Evolutionary conservation across 2,888 invertebrate species (phyloP), one percentile per base, ranked within the genome.

Genomic region (Melanostoma mellinum): DNA sequence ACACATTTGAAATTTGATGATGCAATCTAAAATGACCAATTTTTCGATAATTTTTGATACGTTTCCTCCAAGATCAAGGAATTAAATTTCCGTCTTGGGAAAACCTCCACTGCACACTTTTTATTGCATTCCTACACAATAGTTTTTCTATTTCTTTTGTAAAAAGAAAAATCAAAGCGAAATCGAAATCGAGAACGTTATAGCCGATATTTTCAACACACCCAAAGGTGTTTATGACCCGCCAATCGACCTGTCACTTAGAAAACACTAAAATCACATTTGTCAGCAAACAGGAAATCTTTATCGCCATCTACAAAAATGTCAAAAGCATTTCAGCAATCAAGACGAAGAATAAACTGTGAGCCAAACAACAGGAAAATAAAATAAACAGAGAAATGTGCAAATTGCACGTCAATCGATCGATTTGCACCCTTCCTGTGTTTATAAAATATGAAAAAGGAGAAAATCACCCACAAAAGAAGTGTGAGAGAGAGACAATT

Each of bases 361-460:
- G 76, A 75, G 40, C 58, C 68, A 38, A 65, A 60, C 78, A 61
- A 52, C 48, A 61, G 38, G 38, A 52, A 44, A 72, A 42, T 50
- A 60, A 48, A 72, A 76, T 33, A 76, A 3, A 69, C 69, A 65
- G 79, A 79, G 84, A 84, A 84, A 84, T 84, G 84, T 84, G 84
- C 79, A 84, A 84, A 84, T 84, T 84, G 84, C 84, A 84, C 84
- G 84, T 79, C 84, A 84, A 78, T 84, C 84, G 74, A 84, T 84
- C 84, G 84, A 84, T 84, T 84, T 84, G 84, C 74, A 84, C 74
- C 67, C 79, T 78, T 79, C 73, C 52, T 73, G 67, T 84, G 38
- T 38, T 53, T 38, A 3, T 35, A 44, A 60, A 48, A 61, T 20
- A 55, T 20, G 20, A 20, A 20, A 20, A 20, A 20, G 20, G 20